A percentile compares a stretch with the other conserved stretches of the same genome.
phyloP scores from a whole-genome alignment of 2,888 invertebrate species.

The Carterocephalus palaemon region DNA sequence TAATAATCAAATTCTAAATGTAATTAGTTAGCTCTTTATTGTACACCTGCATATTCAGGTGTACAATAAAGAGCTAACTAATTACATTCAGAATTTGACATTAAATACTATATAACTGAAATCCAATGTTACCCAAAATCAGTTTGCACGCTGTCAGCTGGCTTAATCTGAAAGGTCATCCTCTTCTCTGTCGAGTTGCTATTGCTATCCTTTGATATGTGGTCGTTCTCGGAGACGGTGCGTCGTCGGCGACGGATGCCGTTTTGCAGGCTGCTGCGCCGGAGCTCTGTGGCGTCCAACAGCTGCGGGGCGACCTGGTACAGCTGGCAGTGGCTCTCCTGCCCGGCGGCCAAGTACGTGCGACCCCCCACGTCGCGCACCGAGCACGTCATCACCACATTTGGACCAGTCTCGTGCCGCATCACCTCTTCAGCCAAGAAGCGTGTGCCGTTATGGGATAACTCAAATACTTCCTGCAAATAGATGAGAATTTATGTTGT shows the following conservation, averaged over 20 bases:
- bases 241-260: conserved; percentile 68
- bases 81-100: background rate
- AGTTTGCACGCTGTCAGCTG: conserved; percentile 89
- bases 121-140: conserved; percentile 83
- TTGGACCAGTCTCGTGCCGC: conserved; percentile 92
- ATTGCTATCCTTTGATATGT: conserved; percentile 65
- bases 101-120: conserved; percentile 1
- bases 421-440: conserved; percentile 93
- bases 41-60: no score
- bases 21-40: no score
- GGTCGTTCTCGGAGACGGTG: conserved; percentile 77
- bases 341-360: conserved; percentile 91
- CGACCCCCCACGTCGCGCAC: conserved; percentile 85
- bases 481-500: conserved; percentile 3
- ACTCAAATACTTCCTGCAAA: conserved; percentile 93
- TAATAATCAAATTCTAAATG: no score
- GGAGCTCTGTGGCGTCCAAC: conserved; percentile 76
- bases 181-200: conserved; percentile 75
- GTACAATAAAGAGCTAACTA: no score
- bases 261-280: conserved; percentile 76
- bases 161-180: conserved; percentile 86
- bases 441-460: conserved; percentile 89
- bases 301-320: conserved; percentile 84
- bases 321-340: conserved; percentile 93
- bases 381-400: conserved; percentile 95